Conservation (phyloP, 2,888 invertebrate genomes). For the Synanthedon formicaeformis region DNA sequence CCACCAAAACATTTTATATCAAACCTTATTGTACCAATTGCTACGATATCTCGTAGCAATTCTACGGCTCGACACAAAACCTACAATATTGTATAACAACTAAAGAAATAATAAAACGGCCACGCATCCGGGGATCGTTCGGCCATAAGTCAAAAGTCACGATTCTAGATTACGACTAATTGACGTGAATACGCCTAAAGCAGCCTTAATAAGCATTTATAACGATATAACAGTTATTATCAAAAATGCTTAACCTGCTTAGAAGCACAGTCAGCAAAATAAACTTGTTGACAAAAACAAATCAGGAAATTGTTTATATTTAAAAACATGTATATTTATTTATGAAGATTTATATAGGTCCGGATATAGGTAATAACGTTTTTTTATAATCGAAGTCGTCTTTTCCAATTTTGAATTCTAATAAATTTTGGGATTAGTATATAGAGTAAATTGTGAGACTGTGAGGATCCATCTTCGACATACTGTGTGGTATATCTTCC, state of each 20-base stretch:
- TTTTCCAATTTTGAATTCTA: too few species aligned
- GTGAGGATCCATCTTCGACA: too few species aligned
- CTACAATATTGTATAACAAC: background rate
- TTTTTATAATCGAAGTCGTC: too few species aligned
- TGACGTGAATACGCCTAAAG: conserved; percentile 55
- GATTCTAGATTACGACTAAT: conserved; percentile 56
- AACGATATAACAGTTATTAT: conserved; percentile 59
- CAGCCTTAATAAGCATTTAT: conserved; percentile 60
- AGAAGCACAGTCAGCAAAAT: conserved; percentile 10
- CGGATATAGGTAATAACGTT: too few species aligned
- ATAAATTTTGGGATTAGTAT: too few species aligned
- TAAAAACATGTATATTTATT: too few species aligned
- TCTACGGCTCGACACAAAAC: background rate
- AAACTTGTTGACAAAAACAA: too few species aligned
- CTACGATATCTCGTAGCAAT: background rate
- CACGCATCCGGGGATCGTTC: conserved; percentile 53
- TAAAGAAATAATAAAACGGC: conserved; percentile 10
- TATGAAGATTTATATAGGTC: too few species aligned
- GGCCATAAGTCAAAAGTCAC: conserved; percentile 65
- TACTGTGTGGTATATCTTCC: too few species aligned
- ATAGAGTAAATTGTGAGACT: too few species aligned
- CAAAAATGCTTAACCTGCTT: conserved; percentile 66
- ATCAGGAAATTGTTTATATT: too few species aligned
- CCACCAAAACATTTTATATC: too few species aligned
- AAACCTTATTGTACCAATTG: background rate